These are phyloP conservation scores for Tupaia tana DNA, from an alignment of 2,113 vertebrate genomes.

Conservation along the genomic window DNA sequence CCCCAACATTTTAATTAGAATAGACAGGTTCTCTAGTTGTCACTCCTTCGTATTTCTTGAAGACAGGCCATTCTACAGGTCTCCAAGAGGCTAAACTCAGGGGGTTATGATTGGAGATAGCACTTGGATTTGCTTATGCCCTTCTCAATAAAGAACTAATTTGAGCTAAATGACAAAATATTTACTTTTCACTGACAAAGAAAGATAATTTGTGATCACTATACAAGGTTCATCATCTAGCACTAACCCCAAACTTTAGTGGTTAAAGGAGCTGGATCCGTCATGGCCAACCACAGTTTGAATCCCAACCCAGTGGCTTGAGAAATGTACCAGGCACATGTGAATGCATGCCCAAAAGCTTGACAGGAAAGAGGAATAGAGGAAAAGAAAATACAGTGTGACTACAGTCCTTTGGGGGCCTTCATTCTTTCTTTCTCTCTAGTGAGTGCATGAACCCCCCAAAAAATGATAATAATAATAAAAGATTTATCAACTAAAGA, in stretches of 20 bases:
- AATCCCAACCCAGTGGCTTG: no score
- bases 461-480: no score
- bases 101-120: neutral
- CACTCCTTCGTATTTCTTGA: conserved; percentile 13
- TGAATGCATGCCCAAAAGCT: no score
- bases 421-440: no score
- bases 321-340: no score
- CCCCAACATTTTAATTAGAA: neutral
- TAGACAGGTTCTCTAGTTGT: neutral
- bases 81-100: neutral
- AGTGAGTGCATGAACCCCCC: no score
- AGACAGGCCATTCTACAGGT: neutral
- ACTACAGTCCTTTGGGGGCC: no score
- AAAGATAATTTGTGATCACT: neutral
- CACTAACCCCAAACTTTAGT: no score
- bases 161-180: neutral
- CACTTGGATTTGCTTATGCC: neutral
- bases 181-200: conserved; percentile 1
- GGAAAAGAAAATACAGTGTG: no score
- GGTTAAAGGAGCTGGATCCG: no score
- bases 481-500: conserved; percentile 32
- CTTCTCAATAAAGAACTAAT: neutral
- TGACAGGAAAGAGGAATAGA: no score
- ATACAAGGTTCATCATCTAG: neutral
- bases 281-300: no score